Conservation (phyloP, 2,888 invertebrate genomes). For the Cryptocephalus primarius region DNA sequence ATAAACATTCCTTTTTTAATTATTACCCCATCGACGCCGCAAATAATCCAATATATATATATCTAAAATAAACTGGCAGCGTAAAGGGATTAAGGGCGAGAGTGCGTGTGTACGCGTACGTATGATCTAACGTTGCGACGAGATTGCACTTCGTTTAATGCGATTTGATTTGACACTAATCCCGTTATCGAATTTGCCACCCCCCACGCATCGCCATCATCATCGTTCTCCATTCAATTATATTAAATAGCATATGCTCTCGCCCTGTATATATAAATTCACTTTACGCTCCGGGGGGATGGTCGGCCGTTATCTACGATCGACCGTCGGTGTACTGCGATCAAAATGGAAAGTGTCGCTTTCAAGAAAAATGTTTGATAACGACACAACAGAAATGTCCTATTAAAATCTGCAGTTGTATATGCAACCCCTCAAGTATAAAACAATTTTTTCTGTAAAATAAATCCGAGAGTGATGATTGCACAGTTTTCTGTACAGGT, state of each 20-base stretch:
- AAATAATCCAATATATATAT: constrained; percentile 11
- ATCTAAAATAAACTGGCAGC: constrained; percentile 10
- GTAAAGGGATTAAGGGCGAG: constrained; percentile 3
- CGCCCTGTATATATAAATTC: constrained; percentile 16
- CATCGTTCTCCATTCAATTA: constrained; percentile 38
- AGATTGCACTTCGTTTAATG: constrained; percentile 37
- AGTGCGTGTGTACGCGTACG: constrained; percentile 2
- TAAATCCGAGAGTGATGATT: no score
- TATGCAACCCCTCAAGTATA: no score
- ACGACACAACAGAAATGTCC: no score
- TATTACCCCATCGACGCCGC: not conserved
- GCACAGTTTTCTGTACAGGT: no score
- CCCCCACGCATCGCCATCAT: constrained; percentile 23
- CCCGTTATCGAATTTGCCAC: constrained; percentile 41
- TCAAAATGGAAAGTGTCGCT: no score
- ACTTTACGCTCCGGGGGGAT: constrained; percentile 5
- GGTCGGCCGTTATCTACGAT: no score
- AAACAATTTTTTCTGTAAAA: no score
- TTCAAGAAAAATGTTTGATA: no score
- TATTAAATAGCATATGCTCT: constrained; percentile 40
- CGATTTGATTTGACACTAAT: constrained; percentile 43
- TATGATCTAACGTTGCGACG: constrained; percentile 25
- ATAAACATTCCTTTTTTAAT: not conserved
- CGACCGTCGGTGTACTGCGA: no score
- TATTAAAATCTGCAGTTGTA: no score